These are phyloP conservation scores for Aegotheles bennettii DNA, from an alignment of 2,113 vertebrate genomes.

Conservation along the genomic window DNA sequence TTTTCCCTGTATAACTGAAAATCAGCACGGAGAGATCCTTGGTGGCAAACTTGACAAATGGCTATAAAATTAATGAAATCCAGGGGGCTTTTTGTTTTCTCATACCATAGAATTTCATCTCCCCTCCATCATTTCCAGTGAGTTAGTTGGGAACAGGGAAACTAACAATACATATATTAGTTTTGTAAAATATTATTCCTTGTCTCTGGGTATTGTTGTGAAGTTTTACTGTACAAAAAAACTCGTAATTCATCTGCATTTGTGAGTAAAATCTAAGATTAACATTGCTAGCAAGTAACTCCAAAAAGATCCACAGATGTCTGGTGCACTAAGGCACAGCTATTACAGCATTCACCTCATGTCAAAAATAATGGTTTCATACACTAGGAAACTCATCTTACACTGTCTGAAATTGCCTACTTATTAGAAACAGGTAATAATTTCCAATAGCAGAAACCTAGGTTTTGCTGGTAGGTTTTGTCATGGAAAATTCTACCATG, in stretches of 20 bases:
- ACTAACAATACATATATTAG: not conserved
- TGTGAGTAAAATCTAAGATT: not conserved
- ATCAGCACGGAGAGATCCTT: not conserved
- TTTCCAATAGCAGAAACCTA: not conserved
- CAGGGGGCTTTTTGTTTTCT: not conserved
- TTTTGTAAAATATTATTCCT: not conserved
- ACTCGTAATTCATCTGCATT: not conserved
- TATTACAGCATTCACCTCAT: not conserved
- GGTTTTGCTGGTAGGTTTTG: not conserved
- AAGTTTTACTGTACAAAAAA: not conserved
- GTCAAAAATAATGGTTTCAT: slow-evolving; percentile 8
- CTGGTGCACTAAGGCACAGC: not conserved
- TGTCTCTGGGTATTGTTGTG: not conserved
- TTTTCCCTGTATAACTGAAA: not conserved
- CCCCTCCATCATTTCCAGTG: not conserved
- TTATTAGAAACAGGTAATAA: not conserved
- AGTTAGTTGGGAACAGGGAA: not conserved
- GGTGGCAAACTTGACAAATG: not conserved
- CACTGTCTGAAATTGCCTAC: not conserved
- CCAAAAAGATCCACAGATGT: not conserved
- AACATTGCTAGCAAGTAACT: not conserved
- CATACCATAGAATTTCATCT: not conserved
- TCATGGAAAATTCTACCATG: not conserved
- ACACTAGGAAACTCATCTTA: slow-evolving; percentile 4
- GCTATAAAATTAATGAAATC: not conserved